phyloP scores from a whole-genome alignment of 2,797 vertebrate species.

The Scolopax rusticola region DNA sequence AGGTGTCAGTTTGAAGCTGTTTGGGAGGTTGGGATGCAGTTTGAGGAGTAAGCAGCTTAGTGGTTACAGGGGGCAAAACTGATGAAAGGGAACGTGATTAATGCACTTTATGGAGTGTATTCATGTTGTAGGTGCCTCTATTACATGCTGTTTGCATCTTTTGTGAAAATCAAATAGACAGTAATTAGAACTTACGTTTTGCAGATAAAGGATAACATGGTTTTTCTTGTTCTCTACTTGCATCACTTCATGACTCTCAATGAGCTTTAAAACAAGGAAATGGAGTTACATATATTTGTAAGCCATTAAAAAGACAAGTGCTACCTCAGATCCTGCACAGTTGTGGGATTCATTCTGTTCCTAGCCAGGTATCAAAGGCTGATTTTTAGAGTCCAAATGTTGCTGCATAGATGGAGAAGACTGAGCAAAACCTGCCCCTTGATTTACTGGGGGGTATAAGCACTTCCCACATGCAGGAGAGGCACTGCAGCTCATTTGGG shows the following conservation, averaged over 20 bases:
- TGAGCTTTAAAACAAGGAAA: constrained; percentile 60
- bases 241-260: constrained; percentile 39
- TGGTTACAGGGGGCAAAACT: neutral
- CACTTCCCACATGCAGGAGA: neutral
- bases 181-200: constrained; percentile 61
- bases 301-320: neutral
- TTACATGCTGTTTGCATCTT: neutral
- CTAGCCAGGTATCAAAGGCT: neutral
- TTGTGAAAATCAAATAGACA: neutral
- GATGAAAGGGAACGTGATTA: neutral
- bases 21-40: neutral
- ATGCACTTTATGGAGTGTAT: neutral
- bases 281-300: neutral
- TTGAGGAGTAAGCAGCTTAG: neutral
- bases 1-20: neutral
- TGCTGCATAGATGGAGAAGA: neutral
- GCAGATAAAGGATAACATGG: constrained; percentile 58
- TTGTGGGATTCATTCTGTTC: neutral
- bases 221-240: constrained; percentile 67
- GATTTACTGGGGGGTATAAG: accelerated
- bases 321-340: neutral
- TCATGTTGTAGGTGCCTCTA: neutral
- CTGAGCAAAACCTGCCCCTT: neutral
- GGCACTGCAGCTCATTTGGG: neutral
- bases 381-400: neutral